These are phyloP conservation scores for Dinothrombium tinctorium DNA, from an alignment of 1,140 invertebrate genomes.

Conservation along the genomic window DNA sequence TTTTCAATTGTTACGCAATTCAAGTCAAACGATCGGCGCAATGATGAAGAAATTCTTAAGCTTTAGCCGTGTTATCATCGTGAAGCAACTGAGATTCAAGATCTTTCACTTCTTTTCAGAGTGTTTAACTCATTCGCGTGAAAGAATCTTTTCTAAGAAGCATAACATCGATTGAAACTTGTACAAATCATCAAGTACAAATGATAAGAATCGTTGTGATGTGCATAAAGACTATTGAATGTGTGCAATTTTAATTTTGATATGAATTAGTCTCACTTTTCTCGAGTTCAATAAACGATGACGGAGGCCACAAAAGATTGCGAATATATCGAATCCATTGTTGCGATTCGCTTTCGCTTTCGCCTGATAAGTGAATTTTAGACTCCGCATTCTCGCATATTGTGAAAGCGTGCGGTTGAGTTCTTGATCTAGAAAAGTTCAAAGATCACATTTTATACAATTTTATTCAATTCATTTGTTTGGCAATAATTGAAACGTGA, in stretches of 20 bases:
- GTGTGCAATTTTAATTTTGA: too few species aligned
- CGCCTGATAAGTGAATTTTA: not conserved
- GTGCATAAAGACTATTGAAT: not conserved
- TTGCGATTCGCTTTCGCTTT: conserved; percentile 4
- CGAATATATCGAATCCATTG: not conserved
- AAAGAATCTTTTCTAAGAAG: not conserved
- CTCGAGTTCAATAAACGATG: not conserved
- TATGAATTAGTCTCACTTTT: too few species aligned
- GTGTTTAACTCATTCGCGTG: not conserved
- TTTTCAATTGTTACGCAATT: not conserved
- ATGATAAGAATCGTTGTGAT: not conserved
- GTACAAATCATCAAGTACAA: not conserved
- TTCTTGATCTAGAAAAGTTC: not conserved
- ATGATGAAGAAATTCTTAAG: too few species aligned
- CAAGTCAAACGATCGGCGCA: not conserved
- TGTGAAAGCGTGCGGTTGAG: not conserved
- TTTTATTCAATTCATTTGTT: not conserved
- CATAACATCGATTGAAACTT: not conserved
- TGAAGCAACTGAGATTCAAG: not conserved
- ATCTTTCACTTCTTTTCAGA: not conserved
- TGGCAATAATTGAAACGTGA: not conserved
- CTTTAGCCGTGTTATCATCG: too few species aligned
- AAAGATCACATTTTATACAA: not conserved
- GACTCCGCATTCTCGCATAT: not conserved
- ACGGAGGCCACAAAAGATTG: conserved; percentile 4